Evolutionary conservation across 1,140 invertebrate species (phyloP), one percentile per base, ranked within the genome.

Genomic region (Bombus pascuorum): DNA sequence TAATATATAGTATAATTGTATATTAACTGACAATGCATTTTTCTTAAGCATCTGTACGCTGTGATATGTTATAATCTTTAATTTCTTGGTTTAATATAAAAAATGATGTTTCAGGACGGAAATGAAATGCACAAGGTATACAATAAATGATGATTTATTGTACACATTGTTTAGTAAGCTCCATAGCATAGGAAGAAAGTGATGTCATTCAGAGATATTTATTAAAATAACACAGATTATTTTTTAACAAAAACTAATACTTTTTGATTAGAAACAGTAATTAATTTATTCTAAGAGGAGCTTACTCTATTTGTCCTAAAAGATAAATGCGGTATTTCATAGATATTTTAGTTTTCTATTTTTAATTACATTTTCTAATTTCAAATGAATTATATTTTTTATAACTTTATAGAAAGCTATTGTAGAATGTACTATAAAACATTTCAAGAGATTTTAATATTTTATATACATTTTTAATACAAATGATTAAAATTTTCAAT

Each of bases 381-480:
- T 75, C 15, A 37, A 53, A 66, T 80, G 32, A 34, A 88, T 85
- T 77, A 81, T 12, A 66, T 73, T 59, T 71, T 70, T 83, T 42
- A 62, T 59, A 66, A 53, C n/a, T 77, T 74, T 78, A 88, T 76
- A 72, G n/a, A 85, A 85, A 53, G 65, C 80, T 42, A 73, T 59
- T 65, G 53, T 66, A 82, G n/a, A 74, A 12, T 65, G n/a, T 68
- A 83, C 25, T 77, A 73, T 34, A 68, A 37, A 15, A 42, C 18
- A 75, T 18, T 44, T 76, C 32, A 72, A 59, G 28, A 87, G 39
- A 37, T 25, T 42, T 75, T 80, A 47, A 88, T 66, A 44, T 80
- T 66, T 76, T 88, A 87, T 87, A 62, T 83, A 87, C 66, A 88
- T 3, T 65, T 76, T 44, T 76, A 77, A 32, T 68, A 57, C 22